Evolutionary conservation across 2,888 invertebrate species (phyloP), one percentile per base, ranked within the genome.

Genomic region (Microctonus brassicae): DNA sequence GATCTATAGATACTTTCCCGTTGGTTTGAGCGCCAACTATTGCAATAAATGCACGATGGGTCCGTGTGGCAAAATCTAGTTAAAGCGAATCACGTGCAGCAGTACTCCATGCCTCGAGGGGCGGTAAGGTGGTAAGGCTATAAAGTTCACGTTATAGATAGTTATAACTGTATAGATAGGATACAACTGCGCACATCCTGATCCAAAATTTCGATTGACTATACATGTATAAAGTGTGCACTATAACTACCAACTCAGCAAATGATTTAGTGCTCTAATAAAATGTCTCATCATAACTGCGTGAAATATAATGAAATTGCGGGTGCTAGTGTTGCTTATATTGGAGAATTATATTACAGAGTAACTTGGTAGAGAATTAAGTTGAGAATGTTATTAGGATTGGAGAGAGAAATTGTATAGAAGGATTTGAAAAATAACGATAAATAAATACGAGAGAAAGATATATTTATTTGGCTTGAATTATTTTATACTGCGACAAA

Each of bases 51-150:
- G 72, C 67, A 67, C 57, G 67, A 62, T 65, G 47, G 66, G 61
- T 62, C 52, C 33, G 33, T 58, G 67, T 33, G 24, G 67, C 60
- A 67, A 62, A 72, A 68, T 72, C 67, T 72, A 72, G 67, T 72
- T 72, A 72, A 72, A 68, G 55, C 72, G 67, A 68, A 72, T 72
- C 72, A 72, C 72, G 72, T 72, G 72, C 72, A 20, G 52, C 10
- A 63, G 47, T 47, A 72, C 62, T 72, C 67, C n/a, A 68, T 63
- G 67, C 62, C 67, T 63, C 73, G 26, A 66, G 70, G 71, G 68
- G 68, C 68, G 66, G 69, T 53, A 69, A 20, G 65, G 24, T n/a
- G 55, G 52, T 52, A 52, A 53, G 47, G 67, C 57, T 47, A 63
- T 72, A 67, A 68, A 72, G 67, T 67, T 67, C 47, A 22, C 42